Conservation (phyloP, 2,113 vertebrate genomes). For the Lepidothrix coronata region DNA sequence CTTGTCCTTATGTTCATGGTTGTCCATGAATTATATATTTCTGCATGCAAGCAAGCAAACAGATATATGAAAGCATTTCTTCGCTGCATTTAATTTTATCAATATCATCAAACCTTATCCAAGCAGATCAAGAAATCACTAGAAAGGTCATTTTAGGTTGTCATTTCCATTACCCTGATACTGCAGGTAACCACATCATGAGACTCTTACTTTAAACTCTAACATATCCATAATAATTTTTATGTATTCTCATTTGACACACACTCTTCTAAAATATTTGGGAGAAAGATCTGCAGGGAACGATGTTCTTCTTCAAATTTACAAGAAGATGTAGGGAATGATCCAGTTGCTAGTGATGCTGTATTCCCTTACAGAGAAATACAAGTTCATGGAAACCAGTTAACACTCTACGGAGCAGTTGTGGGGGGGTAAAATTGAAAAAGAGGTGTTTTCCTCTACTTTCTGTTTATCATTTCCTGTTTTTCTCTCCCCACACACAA, state of each 20-base stretch:
- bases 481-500: neutral
- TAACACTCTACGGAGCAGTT: neutral
- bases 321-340: neutral
- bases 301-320: neutral
- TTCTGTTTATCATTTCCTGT: neutral
- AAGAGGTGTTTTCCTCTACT: accelerated
- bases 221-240: neutral
- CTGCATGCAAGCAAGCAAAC: neutral
- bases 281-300: neutral
- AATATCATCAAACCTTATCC: neutral
- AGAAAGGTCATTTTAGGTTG: neutral
- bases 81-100: neutral
- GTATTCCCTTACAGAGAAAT: neutral
- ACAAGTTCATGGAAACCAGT: neutral
- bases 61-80: neutral
- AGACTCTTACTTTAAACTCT: neutral
- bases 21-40: neutral
- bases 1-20: neutral
- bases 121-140: neutral
- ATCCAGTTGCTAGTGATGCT: neutral
- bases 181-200: accelerated
- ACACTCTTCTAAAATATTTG: neutral
- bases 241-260: neutral
- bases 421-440: accelerated
- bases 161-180: neutral